Conservation (phyloP, 2,797 vertebrate genomes). For the Esox masquinongy region DNA sequence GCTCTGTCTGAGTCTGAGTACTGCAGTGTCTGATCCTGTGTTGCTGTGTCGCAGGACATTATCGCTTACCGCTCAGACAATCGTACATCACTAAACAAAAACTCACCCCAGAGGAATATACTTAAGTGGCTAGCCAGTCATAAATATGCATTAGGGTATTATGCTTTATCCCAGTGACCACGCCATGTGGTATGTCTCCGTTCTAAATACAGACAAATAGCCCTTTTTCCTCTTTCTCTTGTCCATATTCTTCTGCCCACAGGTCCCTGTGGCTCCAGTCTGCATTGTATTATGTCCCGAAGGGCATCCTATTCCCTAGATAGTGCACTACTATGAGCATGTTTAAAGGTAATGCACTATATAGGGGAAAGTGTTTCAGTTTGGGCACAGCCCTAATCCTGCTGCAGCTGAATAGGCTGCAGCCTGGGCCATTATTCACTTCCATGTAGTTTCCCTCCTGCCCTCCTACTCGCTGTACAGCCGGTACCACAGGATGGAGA, state of each 20-base stretch:
- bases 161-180: constrained; percentile 34
- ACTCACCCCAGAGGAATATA: constrained; percentile 9
- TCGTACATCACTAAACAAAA: constrained; percentile 31
- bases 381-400: constrained; percentile 37
- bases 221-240: constrained; percentile 18
- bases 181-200: constrained; percentile 32
- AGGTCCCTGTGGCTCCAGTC: constrained; percentile 44
- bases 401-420: constrained; percentile 47
- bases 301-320: neutral
- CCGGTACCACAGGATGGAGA: constrained; percentile 44
- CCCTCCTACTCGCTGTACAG: constrained; percentile 54
- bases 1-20: constrained; percentile 16
- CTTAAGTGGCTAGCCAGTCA: neutral
- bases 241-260: constrained; percentile 34
- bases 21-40: constrained; percentile 32
- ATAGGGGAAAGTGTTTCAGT: neutral
- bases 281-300: constrained; percentile 9
- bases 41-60: constrained; percentile 16
- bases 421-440: constrained; percentile 59
- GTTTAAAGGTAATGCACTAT: neutral
- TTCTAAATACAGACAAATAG: neutral
- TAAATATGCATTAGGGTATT: neutral
- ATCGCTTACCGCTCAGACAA: constrained; percentile 1
- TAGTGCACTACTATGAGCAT: neutral
- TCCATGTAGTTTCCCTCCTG: constrained; percentile 47